A percentile compares a stretch with the other conserved stretches of the same genome.
phyloP scores from a whole-genome alignment of 2,113 vertebrate genomes.

The Microcebus tavaratra region DNA sequence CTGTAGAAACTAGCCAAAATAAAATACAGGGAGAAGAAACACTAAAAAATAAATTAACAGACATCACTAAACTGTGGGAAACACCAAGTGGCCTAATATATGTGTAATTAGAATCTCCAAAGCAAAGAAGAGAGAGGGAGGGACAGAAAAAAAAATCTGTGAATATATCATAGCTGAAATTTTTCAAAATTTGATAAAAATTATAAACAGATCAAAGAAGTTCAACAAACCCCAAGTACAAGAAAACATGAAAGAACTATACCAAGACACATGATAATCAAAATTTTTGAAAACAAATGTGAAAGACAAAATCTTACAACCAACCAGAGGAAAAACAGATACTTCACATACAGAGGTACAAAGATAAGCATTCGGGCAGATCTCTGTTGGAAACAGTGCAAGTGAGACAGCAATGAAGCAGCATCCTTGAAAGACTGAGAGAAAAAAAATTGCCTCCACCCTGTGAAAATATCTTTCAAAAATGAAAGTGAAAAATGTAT shows the following conservation, averaged over 20 bases:
- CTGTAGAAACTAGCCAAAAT: background rate
- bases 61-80: background rate
- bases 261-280: background rate
- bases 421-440: background rate
- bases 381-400: background rate
- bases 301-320: background rate
- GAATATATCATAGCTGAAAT: slow-evolving; percentile 24
- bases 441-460: background rate
- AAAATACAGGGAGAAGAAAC: background rate
- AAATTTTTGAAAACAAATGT: background rate
- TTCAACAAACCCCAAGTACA: background rate
- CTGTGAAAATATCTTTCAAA: background rate
- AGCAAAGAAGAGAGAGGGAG: background rate
- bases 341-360: background rate
- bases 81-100: background rate
- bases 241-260: background rate
- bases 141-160: background rate
- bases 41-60: background rate
- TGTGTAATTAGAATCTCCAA: background rate
- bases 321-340: background rate
- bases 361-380: background rate
- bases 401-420: background rate
- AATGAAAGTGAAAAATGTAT: background rate
- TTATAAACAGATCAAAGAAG: background rate
- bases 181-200: background rate